Evolutionary conservation across 2,113 vertebrate genomes (phyloP).

Genomic region (Tinamus guttatus): DNA sequence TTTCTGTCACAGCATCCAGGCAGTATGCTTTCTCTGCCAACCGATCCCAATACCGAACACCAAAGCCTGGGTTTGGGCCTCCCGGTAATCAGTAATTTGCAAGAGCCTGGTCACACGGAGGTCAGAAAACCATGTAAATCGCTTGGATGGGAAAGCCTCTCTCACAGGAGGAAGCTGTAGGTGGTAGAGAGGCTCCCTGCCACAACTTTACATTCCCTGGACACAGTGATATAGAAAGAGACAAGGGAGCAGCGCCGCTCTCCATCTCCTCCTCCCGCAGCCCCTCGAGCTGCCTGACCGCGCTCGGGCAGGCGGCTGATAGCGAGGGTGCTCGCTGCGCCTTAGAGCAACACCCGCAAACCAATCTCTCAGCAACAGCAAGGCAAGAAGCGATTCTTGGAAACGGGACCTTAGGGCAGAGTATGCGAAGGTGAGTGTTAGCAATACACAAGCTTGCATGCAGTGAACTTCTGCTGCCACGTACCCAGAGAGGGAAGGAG

Average conservation of each 20-base stretch:
- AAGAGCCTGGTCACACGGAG: not conserved
- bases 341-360: not conserved
- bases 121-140: slow-evolving; percentile 54
- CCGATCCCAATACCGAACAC: not conserved
- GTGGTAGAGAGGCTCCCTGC: slow-evolving; percentile 41
- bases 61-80: not conserved
- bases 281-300: not conserved
- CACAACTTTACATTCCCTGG: slow-evolving; percentile 1
- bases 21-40: not conserved
- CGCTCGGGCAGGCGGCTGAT: not conserved
- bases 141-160: slow-evolving; percentile 47
- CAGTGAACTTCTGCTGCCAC: not conserved
- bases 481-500: not conserved
- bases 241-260: slow-evolving; percentile 11
- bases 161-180: slow-evolving; percentile 46
- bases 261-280: not conserved
- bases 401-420: not conserved
- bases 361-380: not conserved
- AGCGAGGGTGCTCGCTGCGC: not conserved
- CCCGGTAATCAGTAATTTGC: slow-evolving; percentile 36
- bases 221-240: slow-evolving; percentile 7
- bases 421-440: not conserved
- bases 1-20: not conserved
- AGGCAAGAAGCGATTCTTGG: not conserved
- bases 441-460: not conserved